Conservation (phyloP, 2,113 vertebrate species). For the Terrapene triunguis region DNA sequence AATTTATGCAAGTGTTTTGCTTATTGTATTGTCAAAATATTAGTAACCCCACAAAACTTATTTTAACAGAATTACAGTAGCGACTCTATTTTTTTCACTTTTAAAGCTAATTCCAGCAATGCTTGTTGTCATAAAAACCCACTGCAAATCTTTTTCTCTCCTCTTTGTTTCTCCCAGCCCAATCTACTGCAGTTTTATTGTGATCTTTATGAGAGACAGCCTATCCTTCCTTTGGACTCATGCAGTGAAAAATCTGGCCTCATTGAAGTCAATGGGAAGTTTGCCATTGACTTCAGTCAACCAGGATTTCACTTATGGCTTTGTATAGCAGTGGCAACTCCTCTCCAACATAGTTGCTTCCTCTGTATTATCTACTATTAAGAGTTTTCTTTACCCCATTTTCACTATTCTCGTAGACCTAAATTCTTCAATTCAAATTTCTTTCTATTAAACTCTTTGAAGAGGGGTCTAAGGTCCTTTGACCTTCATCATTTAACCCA, state of each 20-base stretch:
- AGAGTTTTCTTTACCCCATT: not conserved
- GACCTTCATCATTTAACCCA: not conserved
- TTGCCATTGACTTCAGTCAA: accelerated
- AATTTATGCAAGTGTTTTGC: not conserved
- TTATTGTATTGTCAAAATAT: not conserved
- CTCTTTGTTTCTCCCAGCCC: not conserved
- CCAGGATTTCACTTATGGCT: not conserved
- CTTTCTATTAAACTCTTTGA: not conserved
- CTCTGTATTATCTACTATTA: not conserved
- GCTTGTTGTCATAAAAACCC: not conserved
- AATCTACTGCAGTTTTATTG: not conserved
- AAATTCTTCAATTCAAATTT: not conserved
- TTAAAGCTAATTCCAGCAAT: not conserved
- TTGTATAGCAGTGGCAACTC: not conserved
- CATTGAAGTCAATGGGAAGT: not conserved
- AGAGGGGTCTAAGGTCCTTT: no score
- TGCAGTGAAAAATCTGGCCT: not conserved
- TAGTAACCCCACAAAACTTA: not conserved
- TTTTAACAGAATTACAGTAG: not conserved
- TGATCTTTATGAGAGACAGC: not conserved
- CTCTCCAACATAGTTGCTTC: not conserved
- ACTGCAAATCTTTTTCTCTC: not conserved
- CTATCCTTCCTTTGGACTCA: not conserved
- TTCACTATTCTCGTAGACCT: not conserved
- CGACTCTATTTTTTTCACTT: not conserved